Evolutionary conservation across 2,113 vertebrate species (phyloP), one percentile per base, ranked within the genome.

Genomic region (Nannobrachium achirus): DNA sequence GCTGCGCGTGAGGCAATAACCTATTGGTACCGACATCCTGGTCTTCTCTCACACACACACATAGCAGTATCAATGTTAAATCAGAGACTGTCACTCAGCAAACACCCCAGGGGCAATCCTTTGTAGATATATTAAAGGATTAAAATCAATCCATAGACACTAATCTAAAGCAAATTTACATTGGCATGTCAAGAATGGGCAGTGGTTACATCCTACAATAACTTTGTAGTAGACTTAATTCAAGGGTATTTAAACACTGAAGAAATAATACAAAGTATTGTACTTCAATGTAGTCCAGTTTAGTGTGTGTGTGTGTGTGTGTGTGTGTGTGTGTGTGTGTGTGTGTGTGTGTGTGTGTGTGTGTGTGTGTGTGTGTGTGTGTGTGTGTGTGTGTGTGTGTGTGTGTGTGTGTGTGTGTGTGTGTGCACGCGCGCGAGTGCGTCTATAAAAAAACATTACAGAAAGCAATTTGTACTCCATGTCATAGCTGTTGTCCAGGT

Each of bases 31-130:
- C 80, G 65, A 75, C 63, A 45, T 55, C 52, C 55, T 33, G 57
- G 69, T 69, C 39, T 77, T 20, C 65, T 72, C 50, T 38, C 10
- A 52, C 60, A 15, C 62, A 63, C 50, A 42, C 10, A 52, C 60
- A 15, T 59, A 63, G 61, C 60, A 49, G 68, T 44, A 13, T 59
- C 48, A 40, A 69, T 51, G 56, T 72, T n/a, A 60, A 59, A 59
- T 56, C 46, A 19, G 18, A 42, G 76, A 18, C 63, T 77, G 70
- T 80, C 83, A 80, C 41, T 80, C 68, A 76, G 16, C 40, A 76
- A 67, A 71, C 13, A 53, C 40, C 82, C 67, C 53, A 18, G 20
- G 67, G 87, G 52, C 41, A 56, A 70, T 75, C 77, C 56, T 80
- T 85, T 75, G 38, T 81, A 71, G 44, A 39, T 40, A 39, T 40